Base-by-base conservation (phyloP, 2,888 invertebrate species). In the Euproctis similis region DNA sequence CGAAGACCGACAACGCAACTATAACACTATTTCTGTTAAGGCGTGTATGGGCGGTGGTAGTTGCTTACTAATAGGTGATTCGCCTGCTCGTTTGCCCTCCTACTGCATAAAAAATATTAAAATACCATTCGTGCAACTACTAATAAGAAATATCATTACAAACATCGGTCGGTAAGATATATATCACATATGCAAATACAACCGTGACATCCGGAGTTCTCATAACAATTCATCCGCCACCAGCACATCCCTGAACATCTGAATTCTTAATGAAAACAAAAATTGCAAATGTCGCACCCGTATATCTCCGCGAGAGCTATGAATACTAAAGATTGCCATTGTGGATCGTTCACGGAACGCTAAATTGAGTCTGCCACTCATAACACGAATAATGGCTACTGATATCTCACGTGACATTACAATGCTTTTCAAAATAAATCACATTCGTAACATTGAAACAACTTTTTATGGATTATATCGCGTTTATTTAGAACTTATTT, bases 261-360 rank as follows among this genome's bases (percentile, higher is more conserved):
- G 74, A 81, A 82, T 77, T 75, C 65, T 66, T 81, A 80, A 82
- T 78, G 77, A 78, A n/a, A 74, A 78, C 78, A 80, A 82, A 80
- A 80, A 80, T 81, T 78, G 75, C 77, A 75, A 80, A 81, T 75
- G 80, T 76, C 74, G 66, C 61, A 62, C 68, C 59, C n/a, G n/a
- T n/a, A 66, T 71, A 70, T 69, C 68, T 69, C 72, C 67, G 57
- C 65, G 66, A 59, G 59, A 61, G 63, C 77, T 71, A 82, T 81
- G 82, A 82, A 82, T 81, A 82, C 80, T 81, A 80, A 81, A 74
- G 76, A 76, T n/a, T 66, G 76, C 72, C 67, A 76, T 78, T 76
- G 74, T 67, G 71, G 67, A 74, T 71, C 71, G 68, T 70, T 70
- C 67, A 59, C 66, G 61, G 65, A n/a, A 63, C 62, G 62, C 63